Evolutionary conservation across 1,140 invertebrate species (phyloP).

Genomic region (Drosophila melanica): DNA sequence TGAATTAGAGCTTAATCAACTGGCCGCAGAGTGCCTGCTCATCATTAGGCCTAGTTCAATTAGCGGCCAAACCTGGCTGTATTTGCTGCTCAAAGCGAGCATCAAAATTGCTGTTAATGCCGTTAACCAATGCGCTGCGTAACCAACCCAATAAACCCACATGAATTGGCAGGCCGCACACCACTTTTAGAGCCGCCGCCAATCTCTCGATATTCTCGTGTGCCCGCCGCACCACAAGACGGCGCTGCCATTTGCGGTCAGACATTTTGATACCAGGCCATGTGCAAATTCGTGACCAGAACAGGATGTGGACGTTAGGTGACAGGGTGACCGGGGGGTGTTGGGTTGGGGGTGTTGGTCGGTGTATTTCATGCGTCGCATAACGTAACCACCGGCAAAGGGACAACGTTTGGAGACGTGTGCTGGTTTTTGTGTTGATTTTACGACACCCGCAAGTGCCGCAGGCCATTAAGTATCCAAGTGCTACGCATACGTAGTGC

Average conservation of each 20-base stretch:
- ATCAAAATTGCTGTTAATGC: slow-evolving; percentile 39
- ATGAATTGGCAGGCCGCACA: neutral
- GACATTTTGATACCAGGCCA: slow-evolving; percentile 44
- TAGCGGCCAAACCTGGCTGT: slow-evolving; percentile 16
- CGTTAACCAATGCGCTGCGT: slow-evolving; percentile 11
- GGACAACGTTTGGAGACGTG: slow-evolving; percentile 28
- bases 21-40: slow-evolving; percentile 5
- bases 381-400: slow-evolving; percentile 56
- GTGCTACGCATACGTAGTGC: slow-evolving; percentile 52
- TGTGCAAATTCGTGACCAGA: slow-evolving; percentile 41
- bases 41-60: slow-evolving; percentile 41
- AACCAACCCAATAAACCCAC: neutral
- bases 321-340: neutral
- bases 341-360: neutral
- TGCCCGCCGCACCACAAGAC: slow-evolving; percentile 23
- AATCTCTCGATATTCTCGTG: slow-evolving; percentile 43
- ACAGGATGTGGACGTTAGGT: neutral
- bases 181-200: slow-evolving; percentile 37
- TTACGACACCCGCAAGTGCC: slow-evolving; percentile 78
- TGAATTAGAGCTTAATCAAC: slow-evolving; percentile 6
- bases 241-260: slow-evolving; percentile 61
- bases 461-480: slow-evolving; percentile 73
- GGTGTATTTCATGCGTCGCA: slow-evolving; percentile 32
- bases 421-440: slow-evolving; percentile 60
- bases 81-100: slow-evolving; percentile 41